A percentile compares a stretch with the other conserved stretches of the same genome.
phyloP scores from a whole-genome alignment of 2,888 invertebrate species.

The Diarsia rubi region DNA sequence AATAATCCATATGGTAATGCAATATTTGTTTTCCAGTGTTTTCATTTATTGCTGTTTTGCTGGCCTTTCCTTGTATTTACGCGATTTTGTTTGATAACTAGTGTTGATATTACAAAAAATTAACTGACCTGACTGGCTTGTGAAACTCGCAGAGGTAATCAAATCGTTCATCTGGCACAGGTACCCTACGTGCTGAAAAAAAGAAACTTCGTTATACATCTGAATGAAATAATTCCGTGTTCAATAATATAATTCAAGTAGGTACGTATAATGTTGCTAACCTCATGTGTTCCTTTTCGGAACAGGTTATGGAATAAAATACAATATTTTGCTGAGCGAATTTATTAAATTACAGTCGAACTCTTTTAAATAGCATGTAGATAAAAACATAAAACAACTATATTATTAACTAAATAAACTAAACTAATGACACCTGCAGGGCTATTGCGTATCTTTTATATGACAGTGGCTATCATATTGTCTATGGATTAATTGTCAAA shows the following conservation, averaged over 20 bases:
- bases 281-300: conserved; percentile 8
- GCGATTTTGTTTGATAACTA: not conserved
- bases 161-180: conserved; percentile 98
- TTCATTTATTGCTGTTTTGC: no score
- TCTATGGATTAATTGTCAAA: no score
- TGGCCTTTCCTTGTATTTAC: not conserved
- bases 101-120: not conserved
- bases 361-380: not conserved
- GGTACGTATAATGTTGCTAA: conserved; percentile 31
- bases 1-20: no score
- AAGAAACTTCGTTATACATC: conserved; percentile 66
- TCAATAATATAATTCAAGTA: conserved; percentile 7
- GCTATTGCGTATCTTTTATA: no score
- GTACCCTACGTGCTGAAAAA: conserved; percentile 96
- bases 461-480: no score
- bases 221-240: not conserved
- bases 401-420: not conserved
- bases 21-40: no score
- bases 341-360: conserved; percentile 31
- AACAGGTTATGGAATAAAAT: conserved; percentile 20
- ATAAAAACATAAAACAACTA: conserved; percentile 8
- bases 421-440: not conserved
- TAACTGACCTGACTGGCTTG: conserved; percentile 97
- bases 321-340: not conserved
- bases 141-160: conserved; percentile 98